Percentiles rank a stretch among this genome's conserved stretches.
These are phyloP conservation scores for Ridgeia piscesae DNA, from an alignment of 1,140 invertebrate genomes.

Conservation along the genomic window DNA sequence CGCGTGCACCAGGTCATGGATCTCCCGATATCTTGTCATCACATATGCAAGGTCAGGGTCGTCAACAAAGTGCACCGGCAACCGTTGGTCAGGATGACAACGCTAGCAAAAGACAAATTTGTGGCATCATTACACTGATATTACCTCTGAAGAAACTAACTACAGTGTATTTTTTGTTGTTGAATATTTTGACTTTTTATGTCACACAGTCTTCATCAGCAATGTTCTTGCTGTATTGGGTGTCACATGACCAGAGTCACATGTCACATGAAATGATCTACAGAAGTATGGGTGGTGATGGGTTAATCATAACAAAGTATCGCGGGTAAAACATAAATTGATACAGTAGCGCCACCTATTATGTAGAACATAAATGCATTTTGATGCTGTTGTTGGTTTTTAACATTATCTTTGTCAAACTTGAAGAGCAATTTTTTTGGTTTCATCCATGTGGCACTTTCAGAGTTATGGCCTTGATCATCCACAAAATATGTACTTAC, in stretches of 20 bases:
- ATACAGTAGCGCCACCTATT: not conserved
- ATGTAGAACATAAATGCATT: no score
- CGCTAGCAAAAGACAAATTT: slow-evolving; percentile 5
- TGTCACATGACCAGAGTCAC: not conserved
- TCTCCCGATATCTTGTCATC: slow-evolving; percentile 94
- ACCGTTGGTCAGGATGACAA: slow-evolving; percentile 81
- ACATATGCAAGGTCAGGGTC: slow-evolving; percentile 90
- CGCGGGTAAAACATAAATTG: not conserved
- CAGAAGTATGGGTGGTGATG: not conserved
- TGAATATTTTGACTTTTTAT: no score
- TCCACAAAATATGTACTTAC: slow-evolving; percentile 36
- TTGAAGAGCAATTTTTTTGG: no score
- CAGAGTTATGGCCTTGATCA: no score
- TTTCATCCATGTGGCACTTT: no score
- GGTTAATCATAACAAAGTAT: not conserved
- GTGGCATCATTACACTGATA: not conserved
- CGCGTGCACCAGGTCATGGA: slow-evolving; percentile 93
- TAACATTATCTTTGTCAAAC: no score
- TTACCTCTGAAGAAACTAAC: no score
- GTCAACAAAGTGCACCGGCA: slow-evolving; percentile 86
- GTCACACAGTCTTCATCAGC: no score
- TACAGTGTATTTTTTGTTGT: no score
- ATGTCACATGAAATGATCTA: not conserved
- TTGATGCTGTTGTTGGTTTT: not conserved
- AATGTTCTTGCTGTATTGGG: not conserved